These are phyloP conservation scores for Drosophila rubida DNA, from an alignment of 2,888 invertebrate species.

Conservation along the genomic window DNA sequence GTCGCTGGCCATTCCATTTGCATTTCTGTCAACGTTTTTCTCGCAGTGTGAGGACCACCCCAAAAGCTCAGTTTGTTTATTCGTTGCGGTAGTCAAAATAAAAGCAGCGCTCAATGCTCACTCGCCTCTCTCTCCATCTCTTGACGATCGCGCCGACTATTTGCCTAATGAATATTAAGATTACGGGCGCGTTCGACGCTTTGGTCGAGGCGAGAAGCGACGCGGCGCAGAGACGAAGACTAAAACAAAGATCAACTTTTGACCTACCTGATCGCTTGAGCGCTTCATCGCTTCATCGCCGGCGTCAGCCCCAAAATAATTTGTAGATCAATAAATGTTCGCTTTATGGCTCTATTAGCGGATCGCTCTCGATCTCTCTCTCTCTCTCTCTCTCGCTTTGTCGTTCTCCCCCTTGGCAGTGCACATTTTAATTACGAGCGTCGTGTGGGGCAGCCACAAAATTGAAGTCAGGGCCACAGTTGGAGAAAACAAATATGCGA, in stretches of 20 bases:
- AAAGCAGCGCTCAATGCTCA: constrained; percentile 8
- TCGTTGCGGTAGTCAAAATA: constrained; percentile 59
- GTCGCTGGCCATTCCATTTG: no score
- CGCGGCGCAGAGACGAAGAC: constrained; percentile 5
- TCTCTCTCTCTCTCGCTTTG: constrained; percentile 15
- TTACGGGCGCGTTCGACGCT: constrained; percentile 47
- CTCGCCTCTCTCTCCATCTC: neutral
- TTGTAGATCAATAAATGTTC: constrained; percentile 83
- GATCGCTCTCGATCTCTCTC: constrained; percentile 27
- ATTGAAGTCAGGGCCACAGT: neutral
- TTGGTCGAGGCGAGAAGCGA: constrained; percentile 2
- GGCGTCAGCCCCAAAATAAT: constrained; percentile 74
- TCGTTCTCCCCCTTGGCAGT: constrained; percentile 6
- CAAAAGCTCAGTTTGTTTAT: constrained; percentile 50
- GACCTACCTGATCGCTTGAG: constrained; percentile 35
- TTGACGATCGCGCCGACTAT: constrained; percentile 43
- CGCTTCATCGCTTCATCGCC: constrained; percentile 3
- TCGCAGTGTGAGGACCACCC: constrained; percentile 61
- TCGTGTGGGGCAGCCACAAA: constrained; percentile 51
- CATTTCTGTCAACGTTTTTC: neutral
- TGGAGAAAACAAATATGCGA: constrained; percentile 74
- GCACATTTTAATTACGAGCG: constrained; percentile 57
- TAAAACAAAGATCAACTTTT: constrained; percentile 39
- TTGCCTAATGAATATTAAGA: constrained; percentile 81
- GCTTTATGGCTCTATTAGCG: constrained; percentile 83